Conservation (phyloP, 2,888 invertebrate genomes). For the Amiota minor region DNA sequence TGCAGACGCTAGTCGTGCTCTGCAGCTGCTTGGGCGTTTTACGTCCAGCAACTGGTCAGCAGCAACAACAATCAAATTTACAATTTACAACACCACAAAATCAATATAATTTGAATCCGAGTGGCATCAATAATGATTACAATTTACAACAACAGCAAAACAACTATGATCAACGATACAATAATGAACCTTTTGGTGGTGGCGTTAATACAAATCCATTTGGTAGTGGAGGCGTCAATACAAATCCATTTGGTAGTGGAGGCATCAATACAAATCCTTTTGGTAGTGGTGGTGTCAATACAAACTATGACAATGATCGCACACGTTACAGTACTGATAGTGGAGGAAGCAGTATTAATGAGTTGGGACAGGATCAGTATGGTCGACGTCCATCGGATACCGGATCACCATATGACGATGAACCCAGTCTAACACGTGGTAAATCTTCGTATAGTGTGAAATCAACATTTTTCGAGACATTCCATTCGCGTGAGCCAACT, state of each 20-base stretch:
- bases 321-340: slow-evolving; percentile 55
- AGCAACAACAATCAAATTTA: slow-evolving; percentile 23
- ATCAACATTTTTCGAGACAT: slow-evolving; percentile 63
- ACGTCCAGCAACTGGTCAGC: slow-evolving; percentile 47
- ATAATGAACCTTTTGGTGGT: slow-evolving; percentile 12
- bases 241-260: slow-evolving; percentile 18
- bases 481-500: slow-evolving; percentile 75
- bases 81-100: slow-evolving; percentile 42
- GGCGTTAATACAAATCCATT: background rate
- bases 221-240: background rate
- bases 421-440: slow-evolving; percentile 59
- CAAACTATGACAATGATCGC: slow-evolving; percentile 43
- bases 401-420: slow-evolving; percentile 49
- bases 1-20: slow-evolving; percentile 52
- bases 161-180: slow-evolving; percentile 13
- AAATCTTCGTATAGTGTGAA: slow-evolving; percentile 66
- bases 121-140: slow-evolving; percentile 31
- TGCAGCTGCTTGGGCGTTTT: slow-evolving; percentile 38
- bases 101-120: slow-evolving; percentile 13
- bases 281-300: slow-evolving; percentile 30
- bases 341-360: slow-evolving; percentile 49
- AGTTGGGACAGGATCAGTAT: slow-evolving; percentile 57
- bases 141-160: slow-evolving; percentile 27
- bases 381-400: slow-evolving; percentile 48
- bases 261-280: slow-evolving; percentile 29